Conservation (phyloP, 2,888 invertebrate genomes). For the Fabriciana adippe region DNA sequence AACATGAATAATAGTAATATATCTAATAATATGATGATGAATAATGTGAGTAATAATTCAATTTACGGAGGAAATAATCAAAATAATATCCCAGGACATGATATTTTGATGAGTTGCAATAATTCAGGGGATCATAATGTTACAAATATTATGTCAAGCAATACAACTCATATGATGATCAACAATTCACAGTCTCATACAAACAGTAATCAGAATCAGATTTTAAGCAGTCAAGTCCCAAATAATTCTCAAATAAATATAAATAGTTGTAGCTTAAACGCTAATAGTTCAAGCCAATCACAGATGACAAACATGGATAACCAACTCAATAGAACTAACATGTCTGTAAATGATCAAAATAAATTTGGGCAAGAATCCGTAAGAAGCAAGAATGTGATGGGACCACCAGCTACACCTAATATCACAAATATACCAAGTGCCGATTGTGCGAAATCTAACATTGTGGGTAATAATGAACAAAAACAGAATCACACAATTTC, state of each 20-base stretch:
- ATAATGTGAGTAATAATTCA: slow-evolving; percentile 59
- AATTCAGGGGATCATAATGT: slow-evolving; percentile 67
- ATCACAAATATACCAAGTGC: slow-evolving; percentile 49
- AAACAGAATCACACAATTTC: slow-evolving; percentile 72
- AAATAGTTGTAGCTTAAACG: slow-evolving; percentile 69
- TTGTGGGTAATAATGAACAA: slow-evolving; percentile 60
- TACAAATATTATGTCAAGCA: slow-evolving; percentile 62
- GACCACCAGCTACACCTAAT: slow-evolving; percentile 58
- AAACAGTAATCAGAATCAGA: slow-evolving; percentile 65
- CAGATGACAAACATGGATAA: slow-evolving; percentile 65
- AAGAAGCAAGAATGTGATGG: slow-evolving; percentile 73
- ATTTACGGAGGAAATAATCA: slow-evolving; percentile 64
- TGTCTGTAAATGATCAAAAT: slow-evolving; percentile 63
- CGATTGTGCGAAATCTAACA: slow-evolving; percentile 72
- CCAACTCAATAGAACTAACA: slow-evolving; percentile 62
- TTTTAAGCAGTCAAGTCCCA: slow-evolving; percentile 58
- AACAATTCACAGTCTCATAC: slow-evolving; percentile 65
- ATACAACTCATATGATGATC: slow-evolving; percentile 71
- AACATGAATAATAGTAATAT: slow-evolving; percentile 65
- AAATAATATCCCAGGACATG: slow-evolving; percentile 65
- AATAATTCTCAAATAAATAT: slow-evolving; percentile 70
- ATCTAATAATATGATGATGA: slow-evolving; percentile 72
- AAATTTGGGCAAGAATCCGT: slow-evolving; percentile 69
- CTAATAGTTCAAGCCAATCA: slow-evolving; percentile 60
- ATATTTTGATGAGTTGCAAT: slow-evolving; percentile 73